Base-by-base conservation (phyloP, 2,797 vertebrate species). In the Typhlichthys eigenmanni region DNA sequence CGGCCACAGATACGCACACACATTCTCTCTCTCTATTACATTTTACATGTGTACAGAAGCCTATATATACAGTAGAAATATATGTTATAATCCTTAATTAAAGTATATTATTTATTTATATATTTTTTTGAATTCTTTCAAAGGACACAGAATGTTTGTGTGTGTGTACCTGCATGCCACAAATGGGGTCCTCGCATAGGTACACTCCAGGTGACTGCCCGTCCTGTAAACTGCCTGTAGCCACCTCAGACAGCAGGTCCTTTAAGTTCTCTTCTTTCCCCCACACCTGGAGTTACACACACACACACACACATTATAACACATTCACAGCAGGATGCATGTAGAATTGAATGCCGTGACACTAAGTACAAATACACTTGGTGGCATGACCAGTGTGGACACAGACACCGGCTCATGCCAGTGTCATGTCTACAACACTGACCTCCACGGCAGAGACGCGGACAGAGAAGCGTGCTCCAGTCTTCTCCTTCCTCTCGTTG, bases 161-260 rank as follows among this genome's bases (percentile, higher is more conserved):
- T 63, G 52, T 16, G 43, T 2, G 13, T 84, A 98, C 97, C 97
- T 99, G 97, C 87, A 98, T 99, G 83, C 97, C 97, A 75, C 96
- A 99, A 84, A 99, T 98, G 64, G 97, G 97, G 78, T 99, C 97
- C 86, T 99, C 97, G 12, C 94, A 98, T 61, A 99, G 94, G 85
- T 98, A 99, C 68, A 99, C 97, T 56, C 97, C 97, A 1, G 96
- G 97, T 32, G 97, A 98, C 82, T 99, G 97, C 67, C 97, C 96
- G 1, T 98, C 97, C 88, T 98, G 96, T 62, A 98, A 88, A 62
- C 96, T 98, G 64, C 96, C 97, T 4, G 96, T 98, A 47, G 96
- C 96, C 72, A 99, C 97, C 55, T 98, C 97, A 0, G 97, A 96
- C 68, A 99, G 86, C 62, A 99, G 79, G 74, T 99, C 97, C 68